Conservation (phyloP, 2,797 vertebrate species). For the Pogoniulus pusillus region DNA sequence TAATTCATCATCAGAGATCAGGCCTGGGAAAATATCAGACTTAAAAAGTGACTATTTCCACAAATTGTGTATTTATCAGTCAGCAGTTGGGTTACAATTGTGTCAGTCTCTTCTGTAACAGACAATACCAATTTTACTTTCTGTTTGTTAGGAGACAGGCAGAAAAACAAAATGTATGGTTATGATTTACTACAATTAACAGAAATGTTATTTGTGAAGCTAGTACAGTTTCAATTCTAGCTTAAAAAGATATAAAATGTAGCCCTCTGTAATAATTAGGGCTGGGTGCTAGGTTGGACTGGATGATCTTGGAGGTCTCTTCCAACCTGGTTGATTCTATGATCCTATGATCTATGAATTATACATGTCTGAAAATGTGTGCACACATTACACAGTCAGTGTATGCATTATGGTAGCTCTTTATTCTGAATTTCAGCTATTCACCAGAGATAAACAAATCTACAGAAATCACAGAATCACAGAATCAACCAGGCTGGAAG, state of each 20-base stretch:
- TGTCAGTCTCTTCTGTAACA: neutral
- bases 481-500: no score
- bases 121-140: neutral
- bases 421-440: neutral
- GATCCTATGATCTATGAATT: no score
- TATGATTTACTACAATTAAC: neutral
- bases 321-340: no score
- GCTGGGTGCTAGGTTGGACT: no score
- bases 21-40: conserved; percentile 49
- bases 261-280: neutral
- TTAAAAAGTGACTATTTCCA: conserved; percentile 21
- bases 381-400: neutral
- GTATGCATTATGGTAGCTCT: neutral
- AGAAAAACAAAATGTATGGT: neutral
- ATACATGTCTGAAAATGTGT: neutral
- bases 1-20: conserved; percentile 18
- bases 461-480: no score
- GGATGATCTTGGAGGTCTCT: no score
- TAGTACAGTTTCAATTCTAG: no score
- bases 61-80: neutral
- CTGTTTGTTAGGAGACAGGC: neutral
- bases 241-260: neutral
- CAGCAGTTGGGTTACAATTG: neutral
- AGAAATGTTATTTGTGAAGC: neutral
- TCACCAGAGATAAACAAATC: neutral